Base-by-base conservation (phyloP, 2,797 vertebrate species). In the Syndactyla subalaris region DNA sequence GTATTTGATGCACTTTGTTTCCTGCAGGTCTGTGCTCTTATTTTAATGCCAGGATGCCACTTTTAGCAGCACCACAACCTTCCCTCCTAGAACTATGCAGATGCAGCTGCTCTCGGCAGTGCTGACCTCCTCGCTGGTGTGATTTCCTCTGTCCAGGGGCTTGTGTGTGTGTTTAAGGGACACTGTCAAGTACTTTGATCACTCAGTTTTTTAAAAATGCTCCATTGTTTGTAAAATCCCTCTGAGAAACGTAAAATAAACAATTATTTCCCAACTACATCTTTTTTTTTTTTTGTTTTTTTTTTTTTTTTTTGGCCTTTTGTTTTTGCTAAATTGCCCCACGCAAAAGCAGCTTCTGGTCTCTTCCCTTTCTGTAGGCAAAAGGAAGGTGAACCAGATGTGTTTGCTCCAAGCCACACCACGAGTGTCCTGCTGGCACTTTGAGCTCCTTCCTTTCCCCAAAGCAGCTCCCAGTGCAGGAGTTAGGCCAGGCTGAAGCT, bases 141-240 rank as follows among this genome's bases (percentile, higher is more conserved):
- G 95, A 87, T 82, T 91, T 96, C 66, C 76, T 94, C 91, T 89
- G n/a, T 91, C 91, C 85, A 57, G 95, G 95, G 96, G 81, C 91
- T 88, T 89, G 68, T 74, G 89, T 94, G 94, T 94, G 91, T 93
- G 92, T 95, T 88, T 91, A 95, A 96, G 95, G 95, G 94, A 96
- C 94, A 95, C 94, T 97, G 96, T 97, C 89, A 93, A 96, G 91
- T 95, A 96, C 91, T 96, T 92, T 81, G 94, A 95, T 95, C 96
- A 96, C 95, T 96, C 88, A 19, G 1, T 87, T 96, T 96, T 96
- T 96, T 97, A 80, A 18, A 91, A 93, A 87, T 95, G 92, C 96
- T 94, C 93, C 95, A 94, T 96, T 96, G 93, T 97, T 97, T 97
- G 95, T 97, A 96, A 96, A 91, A 96, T 78, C 93, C 93, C 95